These are phyloP conservation scores for Pterophyllum scalare DNA, from an alignment of 2,113 vertebrate species.

Conservation along the genomic window DNA sequence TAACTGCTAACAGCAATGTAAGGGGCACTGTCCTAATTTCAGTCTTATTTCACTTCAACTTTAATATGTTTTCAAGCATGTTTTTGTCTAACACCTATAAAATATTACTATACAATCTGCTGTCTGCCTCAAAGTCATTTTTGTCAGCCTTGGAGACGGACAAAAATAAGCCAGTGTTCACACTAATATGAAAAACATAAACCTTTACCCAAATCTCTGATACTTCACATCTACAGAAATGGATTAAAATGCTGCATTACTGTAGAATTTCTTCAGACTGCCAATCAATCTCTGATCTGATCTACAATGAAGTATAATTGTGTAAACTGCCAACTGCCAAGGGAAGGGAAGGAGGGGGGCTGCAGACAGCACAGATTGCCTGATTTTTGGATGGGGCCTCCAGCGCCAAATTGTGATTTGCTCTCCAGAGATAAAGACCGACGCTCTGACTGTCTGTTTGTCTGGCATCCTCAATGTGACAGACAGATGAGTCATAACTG, in stretches of 20 bases:
- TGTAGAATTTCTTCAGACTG: background rate
- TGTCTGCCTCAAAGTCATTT: constrained; percentile 12
- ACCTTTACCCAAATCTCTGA: background rate
- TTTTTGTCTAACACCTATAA: background rate
- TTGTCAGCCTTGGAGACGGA: background rate
- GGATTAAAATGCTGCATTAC: background rate
- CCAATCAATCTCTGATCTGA: constrained; percentile 39
- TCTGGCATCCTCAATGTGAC: constrained; percentile 68
- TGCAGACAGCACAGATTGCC: constrained; percentile 71
- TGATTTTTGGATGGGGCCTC: constrained; percentile 56
- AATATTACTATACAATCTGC: constrained; percentile 2
- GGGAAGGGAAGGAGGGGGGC: background rate
- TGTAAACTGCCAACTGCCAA: constrained; percentile 48
- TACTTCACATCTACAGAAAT: background rate
- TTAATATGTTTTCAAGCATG: background rate
- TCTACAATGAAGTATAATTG: constrained; percentile 39
- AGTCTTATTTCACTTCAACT: background rate
- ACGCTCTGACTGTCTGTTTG: constrained; percentile 68
- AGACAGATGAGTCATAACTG: constrained; percentile 79
- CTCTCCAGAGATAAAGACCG: constrained; percentile 54
- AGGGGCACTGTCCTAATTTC: background rate
- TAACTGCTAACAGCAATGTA: background rate
- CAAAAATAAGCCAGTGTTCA: background rate
- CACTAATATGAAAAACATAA: background rate
- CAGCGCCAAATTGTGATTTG: constrained; percentile 66